phyloP scores from a whole-genome alignment of 1,140 invertebrate genomes.

The Lycorma delicatula region DNA sequence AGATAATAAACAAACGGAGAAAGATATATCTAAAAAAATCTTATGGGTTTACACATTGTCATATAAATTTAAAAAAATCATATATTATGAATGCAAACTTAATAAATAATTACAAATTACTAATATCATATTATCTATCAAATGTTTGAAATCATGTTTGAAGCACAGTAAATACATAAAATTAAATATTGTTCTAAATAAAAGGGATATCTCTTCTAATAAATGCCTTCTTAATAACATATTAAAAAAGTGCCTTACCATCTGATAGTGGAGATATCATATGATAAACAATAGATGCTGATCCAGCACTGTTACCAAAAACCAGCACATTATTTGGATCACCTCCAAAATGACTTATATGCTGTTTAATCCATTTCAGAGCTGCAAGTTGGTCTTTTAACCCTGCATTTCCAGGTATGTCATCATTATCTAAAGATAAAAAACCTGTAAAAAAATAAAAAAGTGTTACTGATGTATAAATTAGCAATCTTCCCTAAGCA shows the following conservation, averaged over 20 bases:
- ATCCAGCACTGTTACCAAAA: conserved; percentile 24
- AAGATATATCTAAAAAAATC: no score
- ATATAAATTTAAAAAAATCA: background rate
- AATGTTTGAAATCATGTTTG: background rate
- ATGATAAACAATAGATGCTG: conserved; percentile 5
- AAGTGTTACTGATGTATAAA: no score
- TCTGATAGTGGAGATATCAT: conserved; percentile 1
- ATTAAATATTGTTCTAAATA: background rate
- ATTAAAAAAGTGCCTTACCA: no score
- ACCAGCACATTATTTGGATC: conserved; percentile 22
- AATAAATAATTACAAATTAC: background rate
- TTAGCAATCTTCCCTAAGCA: no score
- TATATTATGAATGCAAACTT: background rate
- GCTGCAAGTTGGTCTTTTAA: conserved; percentile 39
- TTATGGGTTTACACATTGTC: no score
- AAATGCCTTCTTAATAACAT: no score
- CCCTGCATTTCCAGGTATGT: conserved; percentile 39
- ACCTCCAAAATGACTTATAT: conserved; percentile 37
- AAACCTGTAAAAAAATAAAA: no score
- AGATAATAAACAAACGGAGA: no score
- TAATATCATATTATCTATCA: background rate
- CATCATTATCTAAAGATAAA: conserved; percentile 36
- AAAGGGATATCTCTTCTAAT: background rate
- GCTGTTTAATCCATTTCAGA: conserved; percentile 39
- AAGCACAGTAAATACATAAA: background rate